A percentile compares a stretch with the other conserved stretches of the same genome.
Conservation (phyloP, 92 coral and sea anemone genomes). For the Epizoanthus scotinus region DNA sequence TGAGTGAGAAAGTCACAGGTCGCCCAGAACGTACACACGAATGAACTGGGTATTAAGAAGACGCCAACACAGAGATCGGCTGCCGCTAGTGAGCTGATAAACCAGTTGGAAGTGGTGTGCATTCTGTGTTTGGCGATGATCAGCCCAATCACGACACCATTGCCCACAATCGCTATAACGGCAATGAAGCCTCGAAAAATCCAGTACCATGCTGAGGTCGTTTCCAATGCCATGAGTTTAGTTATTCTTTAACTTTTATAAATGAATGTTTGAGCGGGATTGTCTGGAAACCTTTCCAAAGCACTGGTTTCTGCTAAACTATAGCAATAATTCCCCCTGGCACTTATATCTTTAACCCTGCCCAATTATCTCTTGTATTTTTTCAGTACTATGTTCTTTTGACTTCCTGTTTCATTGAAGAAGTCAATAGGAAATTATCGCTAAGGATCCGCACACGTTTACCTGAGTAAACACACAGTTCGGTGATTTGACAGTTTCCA, state of each 20-base stretch:
- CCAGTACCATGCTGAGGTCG: conserved; percentile 61
- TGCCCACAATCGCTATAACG: conserved; percentile 64
- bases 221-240: not conserved
- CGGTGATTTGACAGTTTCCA: not conserved
- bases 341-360: too few relatives aligned
- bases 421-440: not conserved
- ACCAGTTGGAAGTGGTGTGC: conserved; percentile 70
- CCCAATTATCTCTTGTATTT: too few relatives aligned
- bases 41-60: conserved; percentile 65
- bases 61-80: conserved; percentile 73
- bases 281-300: too few relatives aligned
- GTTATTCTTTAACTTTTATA: not conserved
- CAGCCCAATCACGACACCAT: conserved; percentile 59
- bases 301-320: too few relatives aligned
- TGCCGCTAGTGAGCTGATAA: conserved; percentile 69
- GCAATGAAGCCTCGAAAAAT: conserved; percentile 55
- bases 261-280: not conserved
- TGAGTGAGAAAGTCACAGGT: conserved; percentile 48
- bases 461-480: not conserved
- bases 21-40: conserved; percentile 52
- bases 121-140: conserved; percentile 49
- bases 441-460: not conserved
- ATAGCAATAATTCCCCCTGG: too few relatives aligned
- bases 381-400: too few relatives aligned
- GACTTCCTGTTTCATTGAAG: not conserved